Evolutionary conservation across 1,140 invertebrate genomes (phyloP).

Genomic region (Meloidogyne exigua): DNA sequence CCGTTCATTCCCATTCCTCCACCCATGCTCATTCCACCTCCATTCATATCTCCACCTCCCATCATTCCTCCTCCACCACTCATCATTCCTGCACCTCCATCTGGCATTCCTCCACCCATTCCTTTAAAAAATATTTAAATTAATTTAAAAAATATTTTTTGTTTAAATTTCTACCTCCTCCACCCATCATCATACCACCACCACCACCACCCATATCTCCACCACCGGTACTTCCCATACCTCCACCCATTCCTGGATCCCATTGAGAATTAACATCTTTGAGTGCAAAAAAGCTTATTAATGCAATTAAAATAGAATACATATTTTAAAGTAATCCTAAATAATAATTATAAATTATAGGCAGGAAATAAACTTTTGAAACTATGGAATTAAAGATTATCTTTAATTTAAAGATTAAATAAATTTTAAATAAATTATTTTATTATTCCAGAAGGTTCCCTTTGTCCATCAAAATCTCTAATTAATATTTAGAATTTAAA

Average conservation of each 20-base stretch:
- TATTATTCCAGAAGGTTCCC: too few species aligned
- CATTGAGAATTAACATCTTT: background rate
- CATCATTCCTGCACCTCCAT: constrained; percentile 17
- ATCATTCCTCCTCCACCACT: constrained; percentile 19
- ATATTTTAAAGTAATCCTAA: background rate
- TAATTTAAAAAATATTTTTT: background rate
- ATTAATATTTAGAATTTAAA: too few species aligned
- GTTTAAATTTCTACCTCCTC: background rate
- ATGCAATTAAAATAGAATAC: background rate
- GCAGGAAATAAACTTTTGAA: too few species aligned
- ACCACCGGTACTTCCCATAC: constrained; percentile 19
- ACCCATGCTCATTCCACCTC: constrained; percentile 11
- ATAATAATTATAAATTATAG: too few species aligned
- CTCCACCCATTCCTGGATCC: constrained; percentile 16
- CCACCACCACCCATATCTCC: background rate
- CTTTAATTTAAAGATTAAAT: too few species aligned
- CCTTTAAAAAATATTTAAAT: background rate
- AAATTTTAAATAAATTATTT: too few species aligned
- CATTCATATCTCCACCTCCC: constrained; percentile 21
- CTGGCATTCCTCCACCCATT: constrained; percentile 11
- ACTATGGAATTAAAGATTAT: too few species aligned
- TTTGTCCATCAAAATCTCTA: too few species aligned
- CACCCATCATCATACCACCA: constrained; percentile 22
- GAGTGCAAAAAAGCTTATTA: background rate
- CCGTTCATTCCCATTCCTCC: constrained; percentile 11